Evolutionary conservation across 2,797 vertebrate genomes (phyloP).

Genomic region (Centroberyx gerrardi): DNA sequence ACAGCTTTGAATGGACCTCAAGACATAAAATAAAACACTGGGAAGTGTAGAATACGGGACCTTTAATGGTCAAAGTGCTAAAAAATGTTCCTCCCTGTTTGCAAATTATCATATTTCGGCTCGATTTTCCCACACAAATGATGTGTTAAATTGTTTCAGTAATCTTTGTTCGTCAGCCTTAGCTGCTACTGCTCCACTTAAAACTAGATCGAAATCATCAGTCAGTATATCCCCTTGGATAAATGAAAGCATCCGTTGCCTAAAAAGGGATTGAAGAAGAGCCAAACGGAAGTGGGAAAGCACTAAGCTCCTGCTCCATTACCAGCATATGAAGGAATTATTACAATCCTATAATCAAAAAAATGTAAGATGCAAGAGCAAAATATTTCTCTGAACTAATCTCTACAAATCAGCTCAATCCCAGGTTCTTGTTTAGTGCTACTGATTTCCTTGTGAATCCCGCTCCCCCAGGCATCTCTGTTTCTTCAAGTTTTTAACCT

Average conservation of each 20-base stretch:
- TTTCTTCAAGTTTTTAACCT: conserved; percentile 35
- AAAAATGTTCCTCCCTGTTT: no score
- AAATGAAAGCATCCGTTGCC: conserved; percentile 18
- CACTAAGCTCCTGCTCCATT: conserved; percentile 20
- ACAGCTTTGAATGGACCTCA: no score
- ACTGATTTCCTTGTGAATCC: conserved; percentile 28
- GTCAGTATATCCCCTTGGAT: conserved; percentile 14
- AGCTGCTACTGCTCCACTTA: neutral
- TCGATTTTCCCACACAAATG: neutral
- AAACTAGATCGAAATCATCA: conserved; percentile 4
- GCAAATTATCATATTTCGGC: neutral
- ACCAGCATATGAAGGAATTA: conserved; percentile 10
- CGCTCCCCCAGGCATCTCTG: conserved; percentile 4
- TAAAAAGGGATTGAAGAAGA: neutral
- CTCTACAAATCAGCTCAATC: conserved; percentile 34
- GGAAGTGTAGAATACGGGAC: no score
- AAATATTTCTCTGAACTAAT: conserved; percentile 38
- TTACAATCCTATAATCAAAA: conserved; percentile 8
- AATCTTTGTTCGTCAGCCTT: no score
- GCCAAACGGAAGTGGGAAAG: conserved; percentile 22
- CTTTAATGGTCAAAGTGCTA: neutral
- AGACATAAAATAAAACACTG: no score
- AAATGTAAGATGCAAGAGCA: conserved; percentile 10
- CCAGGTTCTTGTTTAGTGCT: conserved; percentile 16
- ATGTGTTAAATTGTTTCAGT: neutral